A percentile compares a stretch with the other conserved stretches of the same genome.
Evolutionary conservation across 1,140 invertebrate species (phyloP).

Genomic region (Cherax quadricarinatus): DNA sequence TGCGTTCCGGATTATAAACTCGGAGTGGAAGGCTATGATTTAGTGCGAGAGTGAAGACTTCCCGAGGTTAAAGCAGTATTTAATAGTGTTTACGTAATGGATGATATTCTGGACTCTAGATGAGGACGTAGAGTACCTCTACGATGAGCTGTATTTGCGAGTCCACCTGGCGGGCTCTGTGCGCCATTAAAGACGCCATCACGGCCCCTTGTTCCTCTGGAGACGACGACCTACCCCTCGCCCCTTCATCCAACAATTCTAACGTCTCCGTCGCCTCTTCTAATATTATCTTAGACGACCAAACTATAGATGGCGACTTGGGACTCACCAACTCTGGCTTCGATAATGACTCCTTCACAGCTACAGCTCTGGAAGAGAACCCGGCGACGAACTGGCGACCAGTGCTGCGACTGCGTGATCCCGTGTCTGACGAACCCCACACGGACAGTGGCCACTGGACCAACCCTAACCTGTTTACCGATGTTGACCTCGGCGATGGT

Average conservation of each 20-base stretch:
- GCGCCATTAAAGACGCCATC: conserved; percentile 51
- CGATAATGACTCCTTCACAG: conserved; percentile 34
- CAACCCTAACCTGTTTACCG: conserved; percentile 32
- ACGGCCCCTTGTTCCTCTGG: conserved; percentile 35
- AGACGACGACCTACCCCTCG: conserved; percentile 41
- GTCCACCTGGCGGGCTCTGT: conserved; percentile 37
- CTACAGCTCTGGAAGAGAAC: not conserved
- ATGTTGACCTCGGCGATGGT: conserved; percentile 57
- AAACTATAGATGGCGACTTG: conserved; percentile 22
- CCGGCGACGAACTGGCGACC: conserved; percentile 10
- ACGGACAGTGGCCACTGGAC: conserved; percentile 38
- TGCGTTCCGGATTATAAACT: not conserved
- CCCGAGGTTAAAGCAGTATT: not conserved
- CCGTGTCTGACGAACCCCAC: conserved; percentile 46
- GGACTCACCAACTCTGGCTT: conserved; percentile 47
- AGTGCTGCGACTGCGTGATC: conserved; percentile 24
- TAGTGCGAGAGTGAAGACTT: too few species aligned
- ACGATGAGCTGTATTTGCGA: conserved; percentile 50
- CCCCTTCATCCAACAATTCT: conserved; percentile 44
- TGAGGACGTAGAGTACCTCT: not conserved
- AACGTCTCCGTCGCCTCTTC: conserved; percentile 39
- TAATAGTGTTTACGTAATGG: not conserved
- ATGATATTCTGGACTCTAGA: not conserved
- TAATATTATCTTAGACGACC: conserved; percentile 33
- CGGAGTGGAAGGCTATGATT: too few species aligned